These are phyloP conservation scores for Leptonema lineaticorne DNA, from an alignment of 1,140 invertebrate genomes.

Conservation along the genomic window DNA sequence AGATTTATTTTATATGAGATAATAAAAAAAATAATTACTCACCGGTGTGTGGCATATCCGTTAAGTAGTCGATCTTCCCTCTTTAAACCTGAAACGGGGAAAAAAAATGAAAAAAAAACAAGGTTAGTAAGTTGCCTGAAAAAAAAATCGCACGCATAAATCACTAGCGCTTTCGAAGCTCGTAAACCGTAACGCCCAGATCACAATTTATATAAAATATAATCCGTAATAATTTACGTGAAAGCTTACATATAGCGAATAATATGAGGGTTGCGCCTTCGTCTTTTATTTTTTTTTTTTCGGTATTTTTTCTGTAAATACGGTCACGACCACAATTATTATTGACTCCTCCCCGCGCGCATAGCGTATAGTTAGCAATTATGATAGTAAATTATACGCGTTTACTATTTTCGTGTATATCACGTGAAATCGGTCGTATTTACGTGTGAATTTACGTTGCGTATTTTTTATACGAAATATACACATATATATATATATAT, in stretches of 20 bases:
- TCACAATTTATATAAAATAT: conserved; percentile 1
- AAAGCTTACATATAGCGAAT: no score
- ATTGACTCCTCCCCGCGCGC: neutral
- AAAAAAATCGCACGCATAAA: neutral
- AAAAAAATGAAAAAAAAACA: neutral
- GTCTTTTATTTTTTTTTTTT: no score
- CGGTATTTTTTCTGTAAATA: no score
- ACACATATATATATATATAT: neutral
- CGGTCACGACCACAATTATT: neutral
- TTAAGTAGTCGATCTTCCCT: neutral
- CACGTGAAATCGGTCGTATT: neutral
- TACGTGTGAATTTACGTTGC: conserved; percentile 7
- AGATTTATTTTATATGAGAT: no score
- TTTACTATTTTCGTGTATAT: neutral
- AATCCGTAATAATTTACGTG: neutral
- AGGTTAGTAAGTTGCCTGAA: neutral
- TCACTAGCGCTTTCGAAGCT: neutral
- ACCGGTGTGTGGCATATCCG: conserved; percentile 22
- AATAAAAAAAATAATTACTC: conserved; percentile 1
- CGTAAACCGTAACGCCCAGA: conserved; percentile 2
- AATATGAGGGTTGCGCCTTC: no score
- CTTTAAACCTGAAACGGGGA: conserved; percentile 2
- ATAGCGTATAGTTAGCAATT: conserved; percentile 10
- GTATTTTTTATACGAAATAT: neutral
- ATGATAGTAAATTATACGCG: conserved; percentile 14